Conservation (phyloP, 1,140 invertebrate species). For the Ptiloglossa arizonensis region DNA sequence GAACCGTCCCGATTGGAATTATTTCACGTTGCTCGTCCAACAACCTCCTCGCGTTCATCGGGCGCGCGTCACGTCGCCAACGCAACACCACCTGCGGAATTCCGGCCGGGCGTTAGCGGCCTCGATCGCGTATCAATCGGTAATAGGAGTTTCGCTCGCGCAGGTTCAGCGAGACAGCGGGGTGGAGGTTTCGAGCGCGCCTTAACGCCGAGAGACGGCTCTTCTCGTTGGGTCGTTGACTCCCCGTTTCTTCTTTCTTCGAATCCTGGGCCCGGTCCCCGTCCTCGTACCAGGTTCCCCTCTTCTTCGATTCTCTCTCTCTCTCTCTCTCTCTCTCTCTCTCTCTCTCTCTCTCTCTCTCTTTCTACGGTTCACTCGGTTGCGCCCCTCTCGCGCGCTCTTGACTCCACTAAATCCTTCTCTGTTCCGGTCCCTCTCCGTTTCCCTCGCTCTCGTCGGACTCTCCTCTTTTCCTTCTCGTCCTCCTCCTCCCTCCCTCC, state of each 20-base stretch:
- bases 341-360: not conserved
- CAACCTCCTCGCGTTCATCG: conserved; percentile 19
- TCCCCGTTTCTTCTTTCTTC: conserved; percentile 76
- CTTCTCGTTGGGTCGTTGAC: conserved; percentile 77
- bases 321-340: not conserved
- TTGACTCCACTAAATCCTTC: conserved; percentile 28
- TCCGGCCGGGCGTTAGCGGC: conserved; percentile 13
- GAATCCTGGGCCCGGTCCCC: conserved; percentile 72
- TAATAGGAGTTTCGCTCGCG: conserved; percentile 35
- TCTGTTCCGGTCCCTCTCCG: not conserved
- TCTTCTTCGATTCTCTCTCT: conserved; percentile 39
- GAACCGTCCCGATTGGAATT: no score
- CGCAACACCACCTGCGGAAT: conserved; percentile 42
- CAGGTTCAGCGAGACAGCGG: conserved; percentile 16
- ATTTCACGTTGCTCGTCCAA: no score
- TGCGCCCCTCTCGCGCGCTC: no score
- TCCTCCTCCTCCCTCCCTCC: conserved; percentile 5
- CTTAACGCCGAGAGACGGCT: conserved; percentile 66
- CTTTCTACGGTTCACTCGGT: no score
- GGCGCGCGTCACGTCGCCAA: no score
- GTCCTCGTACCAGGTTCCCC: conserved; percentile 57
- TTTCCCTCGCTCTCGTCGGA: conserved; percentile 27
- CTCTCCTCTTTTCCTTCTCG: conserved; percentile 20
- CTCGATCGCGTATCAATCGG: conserved; percentile 59
- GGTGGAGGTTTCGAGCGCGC: conserved; percentile 62